phyloP scores from a whole-genome alignment of 2,888 invertebrate species.

The Drosophila pseudotakahashii region DNA sequence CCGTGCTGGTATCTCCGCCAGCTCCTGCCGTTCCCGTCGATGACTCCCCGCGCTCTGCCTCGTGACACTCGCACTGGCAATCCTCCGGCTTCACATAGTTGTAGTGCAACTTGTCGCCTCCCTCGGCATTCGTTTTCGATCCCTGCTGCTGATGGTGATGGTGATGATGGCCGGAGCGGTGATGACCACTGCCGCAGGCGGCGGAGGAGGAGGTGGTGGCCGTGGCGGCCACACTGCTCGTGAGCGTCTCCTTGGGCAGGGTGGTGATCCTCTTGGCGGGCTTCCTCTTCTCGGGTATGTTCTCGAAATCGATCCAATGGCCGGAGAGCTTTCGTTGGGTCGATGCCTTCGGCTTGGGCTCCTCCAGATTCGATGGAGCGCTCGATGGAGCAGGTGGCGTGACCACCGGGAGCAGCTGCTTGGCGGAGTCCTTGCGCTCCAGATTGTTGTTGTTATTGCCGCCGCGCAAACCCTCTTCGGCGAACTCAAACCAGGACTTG shows the following conservation, averaged over 20 bases:
- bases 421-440: conserved; percentile 81
- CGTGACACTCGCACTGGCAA: conserved; percentile 94
- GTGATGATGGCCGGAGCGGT: conserved; percentile 42
- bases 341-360: conserved; percentile 60
- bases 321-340: conserved; percentile 83
- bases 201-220: conserved; percentile 48
- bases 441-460: conserved; percentile 71
- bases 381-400: conserved; percentile 14
- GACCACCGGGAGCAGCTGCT: conserved; percentile 67
- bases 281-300: conserved; percentile 92
- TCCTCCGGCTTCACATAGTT: conserved; percentile 95
- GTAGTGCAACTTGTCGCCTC: conserved; percentile 85
- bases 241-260: conserved; percentile 86
- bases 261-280: conserved; percentile 93
- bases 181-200: conserved; percentile 40
- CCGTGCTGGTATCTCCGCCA: conserved; percentile 61
- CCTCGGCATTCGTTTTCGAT: conserved; percentile 16
- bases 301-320: conserved; percentile 95
- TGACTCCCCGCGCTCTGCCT: conserved; percentile 84
- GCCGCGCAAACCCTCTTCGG: conserved; percentile 86
- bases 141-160: conserved; percentile 54
- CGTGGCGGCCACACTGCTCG: conserved; percentile 28
- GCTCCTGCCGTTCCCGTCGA: conserved; percentile 41
- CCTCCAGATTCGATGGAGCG: conserved; percentile 43
- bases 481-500: conserved; percentile 87